Base-by-base conservation (phyloP, 2,888 invertebrate genomes). In the Eristalis arbustorum region DNA sequence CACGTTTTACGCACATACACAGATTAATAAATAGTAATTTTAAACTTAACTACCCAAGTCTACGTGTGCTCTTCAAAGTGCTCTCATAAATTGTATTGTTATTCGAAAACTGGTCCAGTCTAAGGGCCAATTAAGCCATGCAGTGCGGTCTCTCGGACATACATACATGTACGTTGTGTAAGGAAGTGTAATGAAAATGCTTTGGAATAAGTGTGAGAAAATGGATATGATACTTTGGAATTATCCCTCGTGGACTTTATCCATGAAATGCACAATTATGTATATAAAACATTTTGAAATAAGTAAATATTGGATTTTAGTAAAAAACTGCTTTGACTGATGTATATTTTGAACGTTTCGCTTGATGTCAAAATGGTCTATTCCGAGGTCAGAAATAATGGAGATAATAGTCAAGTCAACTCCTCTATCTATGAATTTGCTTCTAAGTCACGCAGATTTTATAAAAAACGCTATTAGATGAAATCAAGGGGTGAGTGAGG, bases 71-170 rank as follows among this genome's bases (percentile, higher is more conserved):
- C 56, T 79, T 42, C n/a, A 49, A 22, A 28, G 42, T 14, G 28
- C 14, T 69, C 25, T 64, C 3, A 57, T 67, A 34, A 42, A 42
- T 59, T 25, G 23, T 13, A 66, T 57, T 68, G 49, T 57, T 57
- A 8, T 31, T 22, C 5, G 28, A 18, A 14, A 71, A 71, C 57
- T 49, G 74, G 73, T 66, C 77, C 77, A 59, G 31, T 75, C 37
- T 75, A 79, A 68, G 67, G 81, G 67, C 75, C 75, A 23, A 18
- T 8, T 59, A 92, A 92, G 93, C 93, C 93, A 93, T 93, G 93
- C 93, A 92, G 91, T 92, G 92, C 90, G 91, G 90, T 92, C 93
- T 92, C 93, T 92, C 92, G 92, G 92, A 93, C 89, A 90, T 14
- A 78, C 6, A 59, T 71, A 31, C 31, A 75, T 22, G 57, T 66